Base-by-base conservation (phyloP, 2,888 invertebrate species). In the Calameuta pallipes region DNA sequence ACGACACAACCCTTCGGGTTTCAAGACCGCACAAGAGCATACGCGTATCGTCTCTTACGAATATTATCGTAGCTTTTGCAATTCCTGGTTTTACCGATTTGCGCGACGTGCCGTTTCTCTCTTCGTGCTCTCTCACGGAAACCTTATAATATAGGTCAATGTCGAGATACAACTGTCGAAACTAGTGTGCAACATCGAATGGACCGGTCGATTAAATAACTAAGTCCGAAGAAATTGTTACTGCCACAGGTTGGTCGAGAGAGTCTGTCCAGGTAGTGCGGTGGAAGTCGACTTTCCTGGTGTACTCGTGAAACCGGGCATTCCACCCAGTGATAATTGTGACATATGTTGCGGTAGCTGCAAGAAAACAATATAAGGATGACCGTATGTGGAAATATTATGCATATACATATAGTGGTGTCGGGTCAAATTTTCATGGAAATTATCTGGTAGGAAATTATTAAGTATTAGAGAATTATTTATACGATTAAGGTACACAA, bases 261-360 rank as follows among this genome's bases (percentile, higher is more conserved):
- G 87, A 13, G 91, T 91, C 83, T 91, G 91, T 30, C 90, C 90
- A 31, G 91, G 84, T 75, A 91, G 82, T 77, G 84, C 76, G 31
- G 87, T 75, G 33, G 86, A 13, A 15, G 78, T 75, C 69, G 88
- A 82, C 78, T 89, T 89, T 81, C 87, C 86, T 33, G 88, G 37
- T n/a, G 86, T 37, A 34, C 84, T 74, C 30, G 89, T 79, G 74
- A 91, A 91, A 70, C 81, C 83, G 71, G 81, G 83, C 80, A 89
- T 83, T 76, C 88, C 89, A 71, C 89, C 85, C 79, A 93, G 85
- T 76, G 92, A 91, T 87, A 93, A 89, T 87, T 92, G 93, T 31
- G 92, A 90, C 90, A 93, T 93, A 87, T 93, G 93, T 85, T 93
- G 93, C 71, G 92, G 92, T 81, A 93, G 83, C 91, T 91, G 82